These are phyloP conservation scores for Phortica variegata DNA, from an alignment of 1,140 invertebrate genomes.

Conservation along the genomic window DNA sequence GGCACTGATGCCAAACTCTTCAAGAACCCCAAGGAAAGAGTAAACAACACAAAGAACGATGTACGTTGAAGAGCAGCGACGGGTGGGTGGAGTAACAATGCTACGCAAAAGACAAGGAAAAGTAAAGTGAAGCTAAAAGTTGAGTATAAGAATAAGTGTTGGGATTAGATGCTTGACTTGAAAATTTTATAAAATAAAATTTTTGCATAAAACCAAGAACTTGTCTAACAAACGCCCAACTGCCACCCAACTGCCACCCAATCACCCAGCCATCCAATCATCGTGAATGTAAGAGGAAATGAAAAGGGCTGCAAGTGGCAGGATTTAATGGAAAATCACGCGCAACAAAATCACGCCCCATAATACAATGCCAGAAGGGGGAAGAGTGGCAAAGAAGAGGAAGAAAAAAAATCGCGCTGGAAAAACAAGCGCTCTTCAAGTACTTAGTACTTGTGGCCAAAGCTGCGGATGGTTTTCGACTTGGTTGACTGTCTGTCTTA, in stretches of 20 bases:
- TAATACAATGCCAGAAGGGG: too few species aligned
- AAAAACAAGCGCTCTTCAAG: neutral
- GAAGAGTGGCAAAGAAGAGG: constrained; percentile 6
- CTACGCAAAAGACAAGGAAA: too few species aligned
- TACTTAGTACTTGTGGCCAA: neutral
- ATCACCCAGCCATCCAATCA: neutral
- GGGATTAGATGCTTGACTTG: constrained; percentile 54
- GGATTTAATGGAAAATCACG: constrained; percentile 52
- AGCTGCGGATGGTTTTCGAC: too few species aligned
- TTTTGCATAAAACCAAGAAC: constrained; percentile 46
- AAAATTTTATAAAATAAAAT: constrained; percentile 56
- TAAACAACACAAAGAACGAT: neutral
- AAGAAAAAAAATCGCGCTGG: constrained; percentile 8
- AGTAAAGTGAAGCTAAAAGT: too few species aligned
- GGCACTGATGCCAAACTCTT: constrained; percentile 10
- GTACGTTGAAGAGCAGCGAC: too few species aligned
- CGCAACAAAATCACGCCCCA: constrained; percentile 16
- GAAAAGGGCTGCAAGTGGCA: too few species aligned
- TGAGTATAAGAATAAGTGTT: constrained; percentile 55
- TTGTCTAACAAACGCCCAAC: constrained; percentile 15
- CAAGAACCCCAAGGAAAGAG: constrained; percentile 1
- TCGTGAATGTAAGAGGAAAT: too few species aligned
- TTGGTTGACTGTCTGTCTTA: too few species aligned
- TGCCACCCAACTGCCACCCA: neutral
- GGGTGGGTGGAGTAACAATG: too few species aligned